Base-by-base conservation (phyloP, 1,140 invertebrate species). In the Formica exsecta region DNA sequence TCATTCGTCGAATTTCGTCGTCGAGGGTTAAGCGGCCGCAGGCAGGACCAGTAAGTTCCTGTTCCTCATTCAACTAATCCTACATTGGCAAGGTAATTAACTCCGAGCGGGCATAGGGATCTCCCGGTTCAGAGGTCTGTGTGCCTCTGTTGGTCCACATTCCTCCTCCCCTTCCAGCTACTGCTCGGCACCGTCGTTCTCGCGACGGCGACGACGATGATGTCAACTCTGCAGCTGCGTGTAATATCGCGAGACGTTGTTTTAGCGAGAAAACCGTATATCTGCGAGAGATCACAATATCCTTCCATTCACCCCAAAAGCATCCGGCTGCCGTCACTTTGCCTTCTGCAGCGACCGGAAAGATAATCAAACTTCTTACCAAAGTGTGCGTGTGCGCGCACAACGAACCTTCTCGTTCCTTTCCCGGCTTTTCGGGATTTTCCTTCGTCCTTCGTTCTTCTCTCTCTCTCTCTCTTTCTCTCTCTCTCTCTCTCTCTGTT, bases 61-160 rank as follows among this genome's bases (percentile, higher is more conserved):
- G 85, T 70, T 86, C 88, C 79, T 79, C 73, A 64, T 87, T 44
- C 79, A 59, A 74, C 87, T 93, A 92, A 93, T 93, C 90, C 91
- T 87, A 90, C 91, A 93, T 93, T 92, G 90, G 91, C 91, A 88
- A 93, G 90, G 87, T 88, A 93, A 93, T 93, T 93, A 93, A 93
- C 89, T 92, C 71, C 41, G 84, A 87, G 87, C 84, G 86, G 83
- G 89, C 85, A 91, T 88, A 86, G 83, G 75, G 81, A 89, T 85
- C 74, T 74, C 29, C 25, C 54, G 73, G 86, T 88, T 92, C 89
- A 80, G 73, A 87, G 87, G 77, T 87, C 71, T 87, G 79, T 86
- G 79, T 86, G 79, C 59, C 25, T 29, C 62, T 73, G 70, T 66
- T 59, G 64, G 51, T 62, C 59, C 19, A 32, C 66, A 74, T 74